Evolutionary conservation across 2,888 invertebrate genomes (phyloP), one percentile per base, ranked within the genome.

Genomic region (Taphrorychus bicolor): DNA sequence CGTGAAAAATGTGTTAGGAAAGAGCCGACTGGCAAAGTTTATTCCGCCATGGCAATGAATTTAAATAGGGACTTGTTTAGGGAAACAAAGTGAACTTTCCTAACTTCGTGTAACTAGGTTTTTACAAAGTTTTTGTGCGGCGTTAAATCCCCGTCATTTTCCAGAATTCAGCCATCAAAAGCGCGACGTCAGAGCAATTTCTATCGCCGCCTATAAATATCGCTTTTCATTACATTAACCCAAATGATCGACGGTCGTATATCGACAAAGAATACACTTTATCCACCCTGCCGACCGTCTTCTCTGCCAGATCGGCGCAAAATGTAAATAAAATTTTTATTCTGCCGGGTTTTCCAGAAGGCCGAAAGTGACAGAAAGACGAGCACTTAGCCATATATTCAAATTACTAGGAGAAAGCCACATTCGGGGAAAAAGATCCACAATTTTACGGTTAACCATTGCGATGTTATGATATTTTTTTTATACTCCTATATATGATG

Each of bases 1-100:
- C 51, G 51, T 59, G 59, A 59, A 49, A 19, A 59, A 59, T 59
- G 59, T 18, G 9, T 17, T 40, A 1, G 40, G 51, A 51, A 52
- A 18, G 18, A 49, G 18, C 14, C 7, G 45, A 14, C 7, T 14
- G 11, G 14, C 32, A 32, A 32, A 32, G 32, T n/a, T 11, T 7
- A 32, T 32, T 32, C 32, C 32, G 32, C 11, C 32, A 32, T 32
- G 32, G 32, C 32, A 32, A 32, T 32, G 32, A 32, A 32, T 32
- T 32, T 32, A 32, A 32, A 32, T 32, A 11, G 32, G 32, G 3
- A 3, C 3, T 3, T 32, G 32, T 11, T 32, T 32, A 32, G 32
- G 32, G 11, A 32, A 32, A 32, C 32, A 32, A 32, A 32, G 32
- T 32, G 32, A 32, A 32, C 32, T 32, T 32, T 32, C 32, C 32